phyloP scores from a whole-genome alignment of 2,888 invertebrate species.

The Agrilus cyanescens region DNA sequence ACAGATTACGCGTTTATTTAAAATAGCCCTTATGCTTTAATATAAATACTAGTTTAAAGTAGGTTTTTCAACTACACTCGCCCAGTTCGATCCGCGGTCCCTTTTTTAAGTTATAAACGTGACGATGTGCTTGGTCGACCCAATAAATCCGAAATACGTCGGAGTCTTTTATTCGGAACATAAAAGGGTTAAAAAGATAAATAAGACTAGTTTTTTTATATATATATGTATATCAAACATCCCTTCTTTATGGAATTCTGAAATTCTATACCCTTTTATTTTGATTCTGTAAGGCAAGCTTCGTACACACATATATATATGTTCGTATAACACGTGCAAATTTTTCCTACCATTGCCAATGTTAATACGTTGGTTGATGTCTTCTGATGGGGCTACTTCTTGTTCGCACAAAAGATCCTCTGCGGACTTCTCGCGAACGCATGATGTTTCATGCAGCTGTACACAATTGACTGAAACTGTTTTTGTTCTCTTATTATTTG shows the following conservation, averaged over 20 bases:
- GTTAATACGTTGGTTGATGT: too few relatives aligned
- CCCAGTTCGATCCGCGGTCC: constrained; percentile 1
- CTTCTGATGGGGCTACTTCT: too few relatives aligned
- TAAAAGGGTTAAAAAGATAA: constrained; percentile 17
- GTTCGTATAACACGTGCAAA: constrained; percentile 14
- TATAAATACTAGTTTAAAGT: constrained; percentile 21
- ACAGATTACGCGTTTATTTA: constrained; percentile 21
- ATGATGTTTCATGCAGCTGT: too few relatives aligned
- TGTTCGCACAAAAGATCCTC: too few relatives aligned
- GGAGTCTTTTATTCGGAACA: constrained; percentile 15
- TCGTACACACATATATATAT: background rate
- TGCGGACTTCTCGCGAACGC: too few relatives aligned
- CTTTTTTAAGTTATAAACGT: background rate
- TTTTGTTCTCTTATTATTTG: too few relatives aligned
- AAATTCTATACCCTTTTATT: constrained; percentile 20
- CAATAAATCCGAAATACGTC: constrained; percentile 15
- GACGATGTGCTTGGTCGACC: constrained; percentile 5
- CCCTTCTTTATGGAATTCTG: constrained; percentile 16
- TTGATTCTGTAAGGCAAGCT: constrained; percentile 14
- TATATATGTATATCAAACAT: constrained; percentile 7
- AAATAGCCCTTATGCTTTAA: constrained; percentile 20
- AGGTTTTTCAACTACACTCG: constrained; percentile 13
- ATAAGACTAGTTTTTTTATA: constrained; percentile 15
- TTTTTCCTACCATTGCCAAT: constrained; percentile 4
- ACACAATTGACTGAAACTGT: too few relatives aligned